Evolutionary conservation across 2,113 vertebrate species (phyloP).

Genomic region (Epinephelus moara): DNA sequence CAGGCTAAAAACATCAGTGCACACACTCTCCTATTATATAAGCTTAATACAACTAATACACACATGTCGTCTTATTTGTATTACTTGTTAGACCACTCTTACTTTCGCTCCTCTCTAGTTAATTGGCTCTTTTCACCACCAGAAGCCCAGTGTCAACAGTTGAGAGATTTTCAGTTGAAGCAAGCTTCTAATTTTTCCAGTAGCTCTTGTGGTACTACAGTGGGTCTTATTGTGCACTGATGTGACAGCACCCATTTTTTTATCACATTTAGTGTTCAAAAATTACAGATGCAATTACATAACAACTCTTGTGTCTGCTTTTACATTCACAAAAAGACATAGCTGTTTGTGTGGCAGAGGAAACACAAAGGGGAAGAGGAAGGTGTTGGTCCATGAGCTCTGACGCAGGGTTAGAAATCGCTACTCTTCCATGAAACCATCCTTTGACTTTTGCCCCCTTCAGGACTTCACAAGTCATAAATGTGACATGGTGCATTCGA

Average conservation of each 20-base stretch:
- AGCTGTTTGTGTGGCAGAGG: neutral
- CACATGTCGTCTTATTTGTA: neutral
- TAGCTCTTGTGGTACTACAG: neutral
- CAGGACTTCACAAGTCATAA: slow-evolving; percentile 26
- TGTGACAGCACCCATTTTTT: slow-evolving; percentile 21
- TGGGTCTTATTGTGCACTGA: slow-evolving; percentile 35
- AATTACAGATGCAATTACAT: slow-evolving; percentile 7
- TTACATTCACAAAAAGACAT: slow-evolving; percentile 1
- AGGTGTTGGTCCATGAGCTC: slow-evolving; percentile 7
- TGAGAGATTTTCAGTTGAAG: neutral
- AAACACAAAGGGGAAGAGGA: neutral
- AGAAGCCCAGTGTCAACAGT: neutral
- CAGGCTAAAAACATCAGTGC: neutral
- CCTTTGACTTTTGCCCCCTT: slow-evolving; percentile 48
- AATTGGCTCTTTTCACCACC: neutral
- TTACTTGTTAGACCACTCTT: neutral
- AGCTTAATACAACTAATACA: neutral
- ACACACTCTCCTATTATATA: neutral
- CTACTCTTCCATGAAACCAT: slow-evolving; percentile 38
- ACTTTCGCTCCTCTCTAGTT: neutral
- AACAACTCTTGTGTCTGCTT: neutral
- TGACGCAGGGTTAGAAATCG: neutral
- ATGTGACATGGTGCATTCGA: slow-evolving; percentile 33
- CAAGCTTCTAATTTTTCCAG: neutral
- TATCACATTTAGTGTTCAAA: slow-evolving; percentile 10